A percentile compares a stretch with the other conserved stretches of the same genome.
phyloP scores from a whole-genome alignment of 2,113 vertebrate genomes.

The Oreochromis tanganicae region DNA sequence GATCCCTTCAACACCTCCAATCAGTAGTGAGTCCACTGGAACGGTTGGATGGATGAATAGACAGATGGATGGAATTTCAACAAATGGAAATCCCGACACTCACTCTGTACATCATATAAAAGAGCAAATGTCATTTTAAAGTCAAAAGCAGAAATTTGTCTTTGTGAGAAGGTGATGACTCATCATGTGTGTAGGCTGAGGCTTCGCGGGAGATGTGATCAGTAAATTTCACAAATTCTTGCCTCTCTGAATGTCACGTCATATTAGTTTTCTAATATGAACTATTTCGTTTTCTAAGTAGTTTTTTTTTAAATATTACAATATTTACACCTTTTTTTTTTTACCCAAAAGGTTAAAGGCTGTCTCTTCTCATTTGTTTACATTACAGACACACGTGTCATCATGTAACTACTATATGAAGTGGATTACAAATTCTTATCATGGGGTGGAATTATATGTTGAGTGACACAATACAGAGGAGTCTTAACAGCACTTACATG shows the following conservation, averaged over 20 bases:
- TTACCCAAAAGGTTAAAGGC: too few relatives aligned
- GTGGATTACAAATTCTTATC: not conserved
- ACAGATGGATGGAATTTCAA: not conserved
- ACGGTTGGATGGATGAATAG: not conserved
- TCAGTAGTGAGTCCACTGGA: not conserved
- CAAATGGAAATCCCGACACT: not conserved
- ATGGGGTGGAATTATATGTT: not conserved
- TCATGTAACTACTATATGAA: not conserved
- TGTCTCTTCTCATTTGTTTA: too few relatives aligned
- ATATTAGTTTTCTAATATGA: not conserved
- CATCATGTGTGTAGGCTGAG: not conserved
- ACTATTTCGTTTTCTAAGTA: not conserved
- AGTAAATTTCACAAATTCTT: not conserved
- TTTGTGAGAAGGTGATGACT: not conserved
- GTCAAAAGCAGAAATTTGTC: not conserved
- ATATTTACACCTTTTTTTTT: not conserved
- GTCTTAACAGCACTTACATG: not conserved
- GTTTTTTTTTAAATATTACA: not conserved
- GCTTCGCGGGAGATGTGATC: not conserved
- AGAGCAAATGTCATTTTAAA: not conserved
- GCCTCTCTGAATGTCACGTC: not conserved
- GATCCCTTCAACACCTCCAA: not conserved
- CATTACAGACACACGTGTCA: not conserved
- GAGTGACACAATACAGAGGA: not conserved
- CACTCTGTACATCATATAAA: not conserved